Conservation (phyloP, 2,113 vertebrate genomes). For the Ochotona curzoniae region DNA sequence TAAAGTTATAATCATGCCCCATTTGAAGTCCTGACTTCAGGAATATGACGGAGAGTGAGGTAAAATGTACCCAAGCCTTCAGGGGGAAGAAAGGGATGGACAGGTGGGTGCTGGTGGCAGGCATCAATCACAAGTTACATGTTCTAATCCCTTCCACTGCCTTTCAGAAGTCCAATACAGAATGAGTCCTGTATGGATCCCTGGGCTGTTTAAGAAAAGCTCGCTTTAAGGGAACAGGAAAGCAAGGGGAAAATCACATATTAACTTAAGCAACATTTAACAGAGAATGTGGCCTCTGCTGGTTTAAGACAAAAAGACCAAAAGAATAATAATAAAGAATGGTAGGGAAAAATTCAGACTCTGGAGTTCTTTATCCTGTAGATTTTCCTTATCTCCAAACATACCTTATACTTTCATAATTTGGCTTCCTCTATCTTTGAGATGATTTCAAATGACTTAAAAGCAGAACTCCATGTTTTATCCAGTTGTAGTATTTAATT, state of each 20-base stretch:
- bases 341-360: background rate
- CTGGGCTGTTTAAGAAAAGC: conserved; percentile 12
- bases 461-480: background rate
- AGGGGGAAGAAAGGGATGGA: background rate
- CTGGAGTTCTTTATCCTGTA: conserved; percentile 4
- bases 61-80: conserved; percentile 24
- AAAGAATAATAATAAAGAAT: background rate
- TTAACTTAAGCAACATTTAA: too few relatives aligned
- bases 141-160: background rate
- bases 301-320: background rate
- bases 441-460: conserved; percentile 30
- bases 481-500: conserved; percentile 40
- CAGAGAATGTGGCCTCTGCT: too few relatives aligned
- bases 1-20: conserved; percentile 58
- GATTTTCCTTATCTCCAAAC: background rate
- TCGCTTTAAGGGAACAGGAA: background rate
- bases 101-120: background rate
- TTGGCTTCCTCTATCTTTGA: conserved; percentile 42
- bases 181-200: conserved; percentile 39
- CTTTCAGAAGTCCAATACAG: conserved; percentile 33
- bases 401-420: conserved; percentile 13
- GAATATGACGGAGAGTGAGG: conserved; percentile 61
- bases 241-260: too few relatives aligned
- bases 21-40: conserved; percentile 56
- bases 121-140: conserved; percentile 14